Evolutionary conservation across 1,140 invertebrate genomes (phyloP).

Genomic region (Babylonia areolata): DNA sequence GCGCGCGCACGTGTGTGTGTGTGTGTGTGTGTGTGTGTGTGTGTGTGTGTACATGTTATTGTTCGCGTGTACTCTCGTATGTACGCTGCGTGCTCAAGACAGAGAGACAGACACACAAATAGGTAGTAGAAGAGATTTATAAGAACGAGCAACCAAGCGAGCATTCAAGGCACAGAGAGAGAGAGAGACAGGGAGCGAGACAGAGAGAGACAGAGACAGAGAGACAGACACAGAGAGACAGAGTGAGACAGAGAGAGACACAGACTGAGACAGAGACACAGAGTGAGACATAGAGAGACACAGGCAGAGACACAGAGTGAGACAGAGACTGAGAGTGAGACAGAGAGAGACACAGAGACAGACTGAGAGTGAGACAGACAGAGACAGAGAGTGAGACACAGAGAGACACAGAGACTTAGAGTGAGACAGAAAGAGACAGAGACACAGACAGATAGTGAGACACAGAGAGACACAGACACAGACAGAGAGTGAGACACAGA

Average conservation of each 20-base stretch:
- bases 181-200: too few species aligned
- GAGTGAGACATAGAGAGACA: neutral
- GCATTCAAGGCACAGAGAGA: too few species aligned
- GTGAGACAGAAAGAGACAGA: too few species aligned
- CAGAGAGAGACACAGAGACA: neutral
- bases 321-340: too few species aligned
- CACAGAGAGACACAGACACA: neutral
- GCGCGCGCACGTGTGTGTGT: too few species aligned
- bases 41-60: too few species aligned
- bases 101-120: neutral
- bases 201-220: neutral
- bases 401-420: neutral
- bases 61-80: too few species aligned
- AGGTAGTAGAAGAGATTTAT: too few species aligned
- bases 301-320: neutral
- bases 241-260: slow-evolving; percentile 3
- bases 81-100: neutral
- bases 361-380: neutral
- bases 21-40: too few species aligned
- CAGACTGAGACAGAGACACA: slow-evolving; percentile 10
- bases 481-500: too few species aligned
- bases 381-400: neutral
- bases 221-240: neutral
- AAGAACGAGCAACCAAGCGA: too few species aligned
- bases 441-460: neutral